These are phyloP conservation scores for Edolisoma coerulescens DNA, from an alignment of 2,113 vertebrate species.

Conservation along the genomic window DNA sequence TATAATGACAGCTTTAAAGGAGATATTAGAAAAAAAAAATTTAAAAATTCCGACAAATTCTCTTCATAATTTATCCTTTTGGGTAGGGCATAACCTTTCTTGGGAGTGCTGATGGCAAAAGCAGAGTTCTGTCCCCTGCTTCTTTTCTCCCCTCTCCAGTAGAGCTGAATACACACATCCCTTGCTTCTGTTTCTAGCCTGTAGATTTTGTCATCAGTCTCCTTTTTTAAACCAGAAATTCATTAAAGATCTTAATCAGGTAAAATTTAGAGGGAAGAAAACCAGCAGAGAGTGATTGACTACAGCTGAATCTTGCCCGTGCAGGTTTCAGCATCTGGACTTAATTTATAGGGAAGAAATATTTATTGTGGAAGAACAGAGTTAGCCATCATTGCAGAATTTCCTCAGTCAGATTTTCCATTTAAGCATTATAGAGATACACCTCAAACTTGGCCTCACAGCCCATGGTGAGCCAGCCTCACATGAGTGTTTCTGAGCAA, in stretches of 20 bases:
- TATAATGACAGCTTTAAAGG: background rate
- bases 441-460: background rate
- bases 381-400: background rate
- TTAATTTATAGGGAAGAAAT: background rate
- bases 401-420: background rate
- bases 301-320: background rate
- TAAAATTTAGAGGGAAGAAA: background rate
- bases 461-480: background rate
- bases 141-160: background rate
- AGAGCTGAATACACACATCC: background rate
- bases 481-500: background rate
- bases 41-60: background rate
- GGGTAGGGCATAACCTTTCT: background rate
- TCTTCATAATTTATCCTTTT: background rate
- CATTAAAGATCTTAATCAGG: background rate
- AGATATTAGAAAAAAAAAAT: background rate
- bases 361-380: background rate
- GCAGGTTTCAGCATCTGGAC: background rate
- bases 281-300: background rate
- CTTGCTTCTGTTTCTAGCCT: background rate
- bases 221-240: background rate
- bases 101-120: background rate
- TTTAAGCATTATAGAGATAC: background rate
- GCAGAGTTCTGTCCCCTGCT: background rate
- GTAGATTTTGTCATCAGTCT: background rate